Conservation (phyloP, 1,140 invertebrate genomes). For the Bombus superbus region DNA sequence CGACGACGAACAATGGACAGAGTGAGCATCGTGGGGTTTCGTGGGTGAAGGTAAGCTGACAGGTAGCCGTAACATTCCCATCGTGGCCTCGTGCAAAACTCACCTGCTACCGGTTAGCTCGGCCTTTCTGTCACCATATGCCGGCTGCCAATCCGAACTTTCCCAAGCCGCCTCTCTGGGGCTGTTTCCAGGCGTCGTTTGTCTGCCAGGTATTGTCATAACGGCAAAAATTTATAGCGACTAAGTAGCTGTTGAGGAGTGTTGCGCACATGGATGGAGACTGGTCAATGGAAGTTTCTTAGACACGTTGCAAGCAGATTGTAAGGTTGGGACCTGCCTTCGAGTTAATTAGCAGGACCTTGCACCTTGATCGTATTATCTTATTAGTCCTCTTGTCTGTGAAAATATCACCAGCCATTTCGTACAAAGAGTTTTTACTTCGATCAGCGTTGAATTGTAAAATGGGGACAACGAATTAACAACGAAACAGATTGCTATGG, state of each 20-base stretch:
- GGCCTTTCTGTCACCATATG: constrained; percentile 68
- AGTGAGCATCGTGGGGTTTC: constrained; percentile 55
- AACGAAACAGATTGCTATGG: not conserved
- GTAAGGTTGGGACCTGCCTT: not conserved
- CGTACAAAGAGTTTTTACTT: not conserved
- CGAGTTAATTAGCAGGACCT: not conserved
- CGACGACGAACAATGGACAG: constrained; percentile 64
- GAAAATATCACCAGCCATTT: not conserved
- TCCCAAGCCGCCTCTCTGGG: constrained; percentile 53
- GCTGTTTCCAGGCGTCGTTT: constrained; percentile 21
- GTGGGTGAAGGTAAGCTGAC: constrained; percentile 65
- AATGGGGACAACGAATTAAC: not conserved
- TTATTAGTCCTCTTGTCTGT: not conserved
- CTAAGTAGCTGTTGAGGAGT: not conserved
- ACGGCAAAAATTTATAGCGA: constrained; percentile 7
- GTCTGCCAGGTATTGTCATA: constrained; percentile 1
- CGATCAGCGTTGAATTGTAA: too few species aligned
- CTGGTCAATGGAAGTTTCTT: not conserved
- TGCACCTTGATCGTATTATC: not conserved
- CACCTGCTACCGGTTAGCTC: constrained; percentile 77
- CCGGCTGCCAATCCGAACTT: constrained; percentile 60
- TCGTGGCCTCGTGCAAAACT: constrained; percentile 67
- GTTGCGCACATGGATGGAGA: constrained; percentile 5
- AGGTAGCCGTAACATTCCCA: constrained; percentile 78
- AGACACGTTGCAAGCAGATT: too few species aligned